phyloP scores from a whole-genome alignment of 2,113 vertebrate genomes.

The Menidia beryllina region DNA sequence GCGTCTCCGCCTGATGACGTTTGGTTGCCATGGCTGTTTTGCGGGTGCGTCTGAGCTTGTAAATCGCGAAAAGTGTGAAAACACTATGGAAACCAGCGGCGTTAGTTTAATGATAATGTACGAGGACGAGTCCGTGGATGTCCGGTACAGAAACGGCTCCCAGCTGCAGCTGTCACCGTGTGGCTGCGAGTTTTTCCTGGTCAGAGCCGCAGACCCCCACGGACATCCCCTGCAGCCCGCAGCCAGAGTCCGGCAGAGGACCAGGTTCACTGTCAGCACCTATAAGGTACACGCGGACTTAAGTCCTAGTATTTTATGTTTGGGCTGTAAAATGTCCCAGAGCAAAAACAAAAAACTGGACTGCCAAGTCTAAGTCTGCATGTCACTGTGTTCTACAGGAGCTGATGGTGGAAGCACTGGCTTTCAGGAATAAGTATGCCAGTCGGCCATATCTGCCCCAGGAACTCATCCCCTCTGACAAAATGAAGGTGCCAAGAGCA shows the following conservation, averaged over 20 bases:
- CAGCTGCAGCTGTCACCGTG: conserved; percentile 87
- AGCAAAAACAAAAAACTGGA: too few relatives aligned
- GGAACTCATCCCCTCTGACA: conserved; percentile 79
- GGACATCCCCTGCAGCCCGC: conserved; percentile 80
- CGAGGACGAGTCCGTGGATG: conserved; percentile 86
- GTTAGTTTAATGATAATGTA: conserved; percentile 83
- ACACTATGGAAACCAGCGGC: conserved; percentile 34
- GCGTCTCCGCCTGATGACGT: conserved; percentile 1
- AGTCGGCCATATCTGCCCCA: conserved; percentile 85
- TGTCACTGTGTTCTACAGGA: conserved; percentile 72
- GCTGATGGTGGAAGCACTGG: conserved; percentile 80
- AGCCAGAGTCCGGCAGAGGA: conserved; percentile 83
- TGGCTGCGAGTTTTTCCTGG: conserved; percentile 86
- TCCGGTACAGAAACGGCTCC: conserved; percentile 78
- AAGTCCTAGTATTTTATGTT: neutral
- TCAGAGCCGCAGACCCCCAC: conserved; percentile 64
- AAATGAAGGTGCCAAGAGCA: conserved; percentile 80
- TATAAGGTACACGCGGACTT: conserved; percentile 77
- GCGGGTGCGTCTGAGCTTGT: conserved; percentile 7
- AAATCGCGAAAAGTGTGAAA: accelerated
- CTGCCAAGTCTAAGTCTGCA: neutral
- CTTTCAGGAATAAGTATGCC: conserved; percentile 89
- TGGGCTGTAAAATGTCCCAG: neutral
- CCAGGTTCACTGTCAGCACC: conserved; percentile 85
- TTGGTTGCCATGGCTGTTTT: conserved; percentile 19